These are phyloP conservation scores for Melanchra persicariae DNA, from an alignment of 2,888 invertebrate species.

Conservation along the genomic window DNA sequence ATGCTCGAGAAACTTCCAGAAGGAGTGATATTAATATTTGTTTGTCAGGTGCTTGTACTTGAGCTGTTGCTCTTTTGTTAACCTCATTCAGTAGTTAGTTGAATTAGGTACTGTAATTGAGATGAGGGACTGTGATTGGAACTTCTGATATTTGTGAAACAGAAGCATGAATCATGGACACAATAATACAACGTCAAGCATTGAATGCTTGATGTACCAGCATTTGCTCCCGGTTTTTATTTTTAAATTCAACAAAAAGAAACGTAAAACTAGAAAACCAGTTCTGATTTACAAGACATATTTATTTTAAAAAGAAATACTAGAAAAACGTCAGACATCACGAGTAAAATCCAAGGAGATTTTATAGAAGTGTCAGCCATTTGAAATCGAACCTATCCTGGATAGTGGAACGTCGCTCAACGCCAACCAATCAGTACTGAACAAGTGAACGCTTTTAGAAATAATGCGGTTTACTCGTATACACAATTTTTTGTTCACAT, in stretches of 20 bases:
- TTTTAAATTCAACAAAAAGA: neutral
- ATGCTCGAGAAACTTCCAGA: conserved; percentile 76
- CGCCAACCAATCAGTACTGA: conserved; percentile 78
- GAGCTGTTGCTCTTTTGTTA: conserved; percentile 68
- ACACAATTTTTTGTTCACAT: conserved; percentile 5
- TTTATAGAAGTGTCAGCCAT: conserved; percentile 44
- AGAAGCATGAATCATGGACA: neutral
- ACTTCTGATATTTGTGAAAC: neutral
- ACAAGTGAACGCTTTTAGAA: conserved; percentile 84
- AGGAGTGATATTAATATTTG: conserved; percentile 80
- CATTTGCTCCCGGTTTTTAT: conserved; percentile 9
- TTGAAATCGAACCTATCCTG: conserved; percentile 56
- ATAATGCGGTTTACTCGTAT: conserved; percentile 37
- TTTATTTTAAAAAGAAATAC: conserved; percentile 28
- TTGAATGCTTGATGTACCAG: neutral
- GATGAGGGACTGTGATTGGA: neutral
- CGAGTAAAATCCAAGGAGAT: conserved; percentile 40
- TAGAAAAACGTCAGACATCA: conserved; percentile 31
- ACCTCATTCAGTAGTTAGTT: conserved; percentile 25
- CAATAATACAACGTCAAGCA: neutral
- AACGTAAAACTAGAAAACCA: neutral
- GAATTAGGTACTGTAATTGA: neutral
- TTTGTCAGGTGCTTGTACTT: conserved; percentile 77
- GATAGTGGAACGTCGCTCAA: conserved; percentile 66
- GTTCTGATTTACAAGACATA: conserved; percentile 22